phyloP scores from a whole-genome alignment of 2,888 invertebrate species.

The Heliconius ethilla region DNA sequence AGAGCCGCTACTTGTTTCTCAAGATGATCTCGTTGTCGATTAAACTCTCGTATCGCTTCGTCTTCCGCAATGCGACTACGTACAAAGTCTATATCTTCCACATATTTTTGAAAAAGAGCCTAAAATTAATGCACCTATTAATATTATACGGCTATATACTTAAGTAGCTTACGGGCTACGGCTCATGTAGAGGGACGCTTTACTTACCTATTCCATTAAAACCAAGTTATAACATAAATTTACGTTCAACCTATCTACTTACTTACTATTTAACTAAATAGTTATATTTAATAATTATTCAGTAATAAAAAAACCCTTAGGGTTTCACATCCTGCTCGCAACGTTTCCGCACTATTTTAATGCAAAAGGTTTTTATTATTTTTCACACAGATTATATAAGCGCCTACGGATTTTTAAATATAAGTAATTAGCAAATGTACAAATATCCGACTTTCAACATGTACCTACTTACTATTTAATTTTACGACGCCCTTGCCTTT shows the following conservation, averaged over 20 bases:
- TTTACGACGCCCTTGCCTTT: neutral
- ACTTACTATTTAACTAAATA: no score
- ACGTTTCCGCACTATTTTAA: no score
- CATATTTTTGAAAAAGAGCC: slow-evolving; percentile 86
- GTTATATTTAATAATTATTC: no score
- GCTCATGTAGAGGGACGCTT: no score
- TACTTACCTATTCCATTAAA: no score
- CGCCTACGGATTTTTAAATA: neutral
- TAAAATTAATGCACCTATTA: slow-evolving; percentile 47
- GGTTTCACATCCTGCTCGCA: no score
- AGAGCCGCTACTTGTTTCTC: slow-evolving; percentile 82
- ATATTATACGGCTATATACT: neutral
- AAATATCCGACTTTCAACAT: neutral
- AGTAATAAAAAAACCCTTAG: no score
- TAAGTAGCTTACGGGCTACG: no score
- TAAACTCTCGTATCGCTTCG: slow-evolving; percentile 88
- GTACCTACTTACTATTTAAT: neutral
- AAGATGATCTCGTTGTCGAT: slow-evolving; percentile 91
- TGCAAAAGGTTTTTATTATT: neutral
- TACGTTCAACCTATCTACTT: no score
- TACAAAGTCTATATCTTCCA: slow-evolving; percentile 86
- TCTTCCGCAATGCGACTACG: slow-evolving; percentile 85
- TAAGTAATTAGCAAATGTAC: neutral
- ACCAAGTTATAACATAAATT: no score
- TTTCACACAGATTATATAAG: neutral